Percentiles rank a stretch among this genome's conserved stretches.
phyloP scores from a whole-genome alignment of 2,797 vertebrate species.

The Sebastes oblongus region DNA sequence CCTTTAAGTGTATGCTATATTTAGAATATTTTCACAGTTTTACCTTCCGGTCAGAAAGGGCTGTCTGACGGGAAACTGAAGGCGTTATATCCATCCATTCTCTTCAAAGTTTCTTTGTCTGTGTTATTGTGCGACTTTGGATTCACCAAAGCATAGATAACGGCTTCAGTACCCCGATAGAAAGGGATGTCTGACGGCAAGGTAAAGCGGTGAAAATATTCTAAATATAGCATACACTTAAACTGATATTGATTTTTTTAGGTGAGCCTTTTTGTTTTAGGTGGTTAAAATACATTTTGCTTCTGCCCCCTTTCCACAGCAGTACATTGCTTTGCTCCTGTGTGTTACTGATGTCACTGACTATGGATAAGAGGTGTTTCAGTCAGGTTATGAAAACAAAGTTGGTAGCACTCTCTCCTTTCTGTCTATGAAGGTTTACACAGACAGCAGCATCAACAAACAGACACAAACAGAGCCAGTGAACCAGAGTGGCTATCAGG shows the following conservation, averaged over 20 bases:
- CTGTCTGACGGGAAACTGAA: too few relatives aligned
- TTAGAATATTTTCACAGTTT: background rate
- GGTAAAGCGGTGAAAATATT: too few relatives aligned
- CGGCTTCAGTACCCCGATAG: too few relatives aligned
- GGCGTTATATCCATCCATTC: background rate
- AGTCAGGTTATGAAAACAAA: background rate
- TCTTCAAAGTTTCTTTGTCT: background rate
- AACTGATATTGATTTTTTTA: too few relatives aligned
- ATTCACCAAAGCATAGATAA: too few relatives aligned
- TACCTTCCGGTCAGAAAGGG: background rate
- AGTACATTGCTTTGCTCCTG: too few relatives aligned
- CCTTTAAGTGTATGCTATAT: background rate
- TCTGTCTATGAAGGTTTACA: conserved; percentile 22
- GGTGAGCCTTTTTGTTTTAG: too few relatives aligned
- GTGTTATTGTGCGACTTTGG: too few relatives aligned
- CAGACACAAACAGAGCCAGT: conserved; percentile 39
- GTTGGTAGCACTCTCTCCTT: background rate
- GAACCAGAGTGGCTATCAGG: conserved; percentile 60
- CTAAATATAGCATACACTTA: too few relatives aligned
- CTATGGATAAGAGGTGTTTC: background rate
- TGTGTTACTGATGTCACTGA: background rate
- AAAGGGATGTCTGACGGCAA: too few relatives aligned
- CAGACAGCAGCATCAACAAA: conserved; percentile 37
- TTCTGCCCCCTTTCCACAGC: too few relatives aligned
- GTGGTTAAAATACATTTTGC: too few relatives aligned